Base-by-base conservation (phyloP, 2,797 vertebrate genomes). In the Alauda arvensis region DNA sequence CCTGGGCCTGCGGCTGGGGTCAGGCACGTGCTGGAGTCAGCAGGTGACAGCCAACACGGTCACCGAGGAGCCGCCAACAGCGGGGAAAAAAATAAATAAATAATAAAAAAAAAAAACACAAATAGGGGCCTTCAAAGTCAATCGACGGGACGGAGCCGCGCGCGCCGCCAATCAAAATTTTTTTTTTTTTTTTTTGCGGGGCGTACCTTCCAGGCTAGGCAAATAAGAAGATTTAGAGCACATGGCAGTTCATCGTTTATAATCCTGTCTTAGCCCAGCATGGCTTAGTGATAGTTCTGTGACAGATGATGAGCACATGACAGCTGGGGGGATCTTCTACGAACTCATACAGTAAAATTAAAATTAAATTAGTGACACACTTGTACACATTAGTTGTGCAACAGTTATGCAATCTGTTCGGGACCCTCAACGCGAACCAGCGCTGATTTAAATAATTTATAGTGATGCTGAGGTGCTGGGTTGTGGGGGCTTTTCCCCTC, bases 241-340 rank as follows among this genome's bases (percentile, higher is more conserved):
- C 97, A 98, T 97, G 97, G 96, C 96, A 96, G 97, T 96, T 96
- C 96, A 96, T 97, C 97, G 90, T 97, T 96, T 96, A 96, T 98
- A 98, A 98, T 98, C 98, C 98, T 97, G 97, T 97, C 97, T 98
- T 97, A 97, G 97, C 97, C 97, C 96, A 97, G 97, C 96, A 97
- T 96, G 96, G 97, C 97, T 97, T 97, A 97, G 96, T 97, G 96
- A 96, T 95, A 95, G 96, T 96, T 97, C 95, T 95, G 96, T 96
- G 97, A 98, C 97, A 97, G 97, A 96, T 98, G 97, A 98, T 80
- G 96, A 96, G 96, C 95, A 95, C 96, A 95, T 95, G 97, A 97
- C 98, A 98, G 97, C 97, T 98, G 97, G 96, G 95, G 96, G 96
- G 96, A 95, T 97, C 97, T 97, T 96, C 95, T 84, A 96, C 96